A percentile compares a stretch with the other conserved stretches of the same genome.
Conservation (phyloP, 2,797 vertebrate genomes). For the Paguma larvata region DNA sequence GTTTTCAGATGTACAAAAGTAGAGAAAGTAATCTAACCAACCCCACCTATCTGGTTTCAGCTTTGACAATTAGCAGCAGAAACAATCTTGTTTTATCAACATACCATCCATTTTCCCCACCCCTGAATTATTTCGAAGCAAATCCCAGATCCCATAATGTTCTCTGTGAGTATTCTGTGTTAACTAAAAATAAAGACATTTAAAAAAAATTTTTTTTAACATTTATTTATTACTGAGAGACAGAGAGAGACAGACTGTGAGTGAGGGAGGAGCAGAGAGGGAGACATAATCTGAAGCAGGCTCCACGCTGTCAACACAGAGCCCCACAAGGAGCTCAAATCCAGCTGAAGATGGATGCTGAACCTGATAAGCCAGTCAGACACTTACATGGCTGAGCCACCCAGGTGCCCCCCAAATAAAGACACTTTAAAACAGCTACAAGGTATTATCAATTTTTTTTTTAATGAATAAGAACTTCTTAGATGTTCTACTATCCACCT, state of each 20-base stretch:
- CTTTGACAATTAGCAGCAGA: background rate
- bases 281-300: background rate
- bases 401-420: background rate
- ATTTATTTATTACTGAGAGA: background rate
- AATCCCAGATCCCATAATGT: background rate
- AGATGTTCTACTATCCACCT: background rate
- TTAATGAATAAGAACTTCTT: background rate
- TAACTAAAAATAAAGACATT: background rate
- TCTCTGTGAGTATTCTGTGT: background rate
- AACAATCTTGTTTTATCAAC: background rate
- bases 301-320: background rate
- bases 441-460: background rate
- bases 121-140: background rate
- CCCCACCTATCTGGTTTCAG: background rate
- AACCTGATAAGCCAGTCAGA: no score
- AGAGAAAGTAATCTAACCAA: background rate
- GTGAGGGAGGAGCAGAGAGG: background rate
- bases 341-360: background rate
- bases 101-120: background rate
- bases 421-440: background rate
- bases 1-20: background rate
- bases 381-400: background rate
- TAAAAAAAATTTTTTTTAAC: background rate
- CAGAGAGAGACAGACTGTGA: background rate
- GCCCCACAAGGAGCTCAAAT: no score